Evolutionary conservation across 2,797 vertebrate species (phyloP).

Genomic region (Rallus crepitans): DNA sequence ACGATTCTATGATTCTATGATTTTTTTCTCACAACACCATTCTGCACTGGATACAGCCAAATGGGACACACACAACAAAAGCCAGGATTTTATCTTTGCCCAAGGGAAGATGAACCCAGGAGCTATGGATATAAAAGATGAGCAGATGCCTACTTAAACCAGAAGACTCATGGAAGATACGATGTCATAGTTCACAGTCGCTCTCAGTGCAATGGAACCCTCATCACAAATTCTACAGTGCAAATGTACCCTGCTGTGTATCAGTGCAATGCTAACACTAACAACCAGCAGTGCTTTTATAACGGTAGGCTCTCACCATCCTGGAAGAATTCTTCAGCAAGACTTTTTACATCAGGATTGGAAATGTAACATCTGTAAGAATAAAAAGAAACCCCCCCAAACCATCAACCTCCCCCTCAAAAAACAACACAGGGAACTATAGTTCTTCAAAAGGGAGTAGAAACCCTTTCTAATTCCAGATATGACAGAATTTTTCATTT

Average conservation of each 20-base stretch:
- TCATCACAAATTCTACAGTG: neutral
- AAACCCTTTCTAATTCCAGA: neutral
- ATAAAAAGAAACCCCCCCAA: neutral
- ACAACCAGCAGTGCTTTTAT: neutral
- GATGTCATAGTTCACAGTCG: neutral
- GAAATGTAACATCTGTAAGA: neutral
- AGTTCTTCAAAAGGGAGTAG: neutral
- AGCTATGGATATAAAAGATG: neutral
- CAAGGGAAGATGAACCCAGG: neutral
- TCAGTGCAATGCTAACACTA: neutral
- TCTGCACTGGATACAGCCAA: neutral
- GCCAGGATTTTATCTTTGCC: neutral
- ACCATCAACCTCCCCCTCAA: neutral
- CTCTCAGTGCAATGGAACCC: neutral
- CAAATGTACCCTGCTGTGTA: neutral
- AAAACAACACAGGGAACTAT: accelerated
- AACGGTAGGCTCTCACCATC: neutral
- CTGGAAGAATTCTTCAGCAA: neutral
- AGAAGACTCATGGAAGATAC: neutral
- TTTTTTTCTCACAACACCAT: neutral
- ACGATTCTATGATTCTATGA: too few species aligned
- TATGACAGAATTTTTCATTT: neutral
- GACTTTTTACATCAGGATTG: neutral
- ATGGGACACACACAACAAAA: neutral
- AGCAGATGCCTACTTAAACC: neutral